Evolutionary conservation across 2,113 vertebrate genomes (phyloP), one percentile per base, ranked within the genome.

Genomic region (Thryonomys swinderianus): DNA sequence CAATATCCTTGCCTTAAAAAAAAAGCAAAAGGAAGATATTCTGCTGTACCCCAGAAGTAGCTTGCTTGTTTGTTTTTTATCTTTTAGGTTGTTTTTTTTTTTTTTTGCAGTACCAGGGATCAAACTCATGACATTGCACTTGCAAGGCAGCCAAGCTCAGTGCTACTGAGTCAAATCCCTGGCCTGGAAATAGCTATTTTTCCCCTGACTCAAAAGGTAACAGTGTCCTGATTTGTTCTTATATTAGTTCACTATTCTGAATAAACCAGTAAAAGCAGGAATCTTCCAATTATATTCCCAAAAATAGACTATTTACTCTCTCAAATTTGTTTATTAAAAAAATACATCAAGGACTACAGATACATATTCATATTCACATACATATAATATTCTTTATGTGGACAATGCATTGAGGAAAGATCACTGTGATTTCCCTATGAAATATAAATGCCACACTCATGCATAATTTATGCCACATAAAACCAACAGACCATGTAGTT

Each of bases 391-490:
- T 84, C 93, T 87, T 93, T 88, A 90, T 88, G 78, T 78, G 74
- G 92, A 82, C 79, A 93, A 85, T 30, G 51, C 51, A 85, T 71
- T 67, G 53, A 94, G 57, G 67, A 96, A 95, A 95, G 57, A 94
- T 48, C 78, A 92, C 61, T 92, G 91, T 85, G 90, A 95, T 96
- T 97, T 96, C 95, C 87, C 93, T 23, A 74, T 93, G 88, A 97
- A 95, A 88, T 95, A 95, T 91, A 92, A 96, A 97, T 96, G 95
- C 55, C 95, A 95, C 93, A 79, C 23, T 95, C 92, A 92, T 95
- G 89, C 88, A 96, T 97, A 97, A 97, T 96, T 97, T 94, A 97
- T 76, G 62, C 40, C 93, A 62, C 90, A 95, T 92, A 96, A 97
- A 97, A 92, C 88, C 94, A 96, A 85, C 62, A 96, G 93, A 91